Evolutionary conservation across 2,113 vertebrate genomes (phyloP).

Genomic region (Myiozetetes cayanensis): DNA sequence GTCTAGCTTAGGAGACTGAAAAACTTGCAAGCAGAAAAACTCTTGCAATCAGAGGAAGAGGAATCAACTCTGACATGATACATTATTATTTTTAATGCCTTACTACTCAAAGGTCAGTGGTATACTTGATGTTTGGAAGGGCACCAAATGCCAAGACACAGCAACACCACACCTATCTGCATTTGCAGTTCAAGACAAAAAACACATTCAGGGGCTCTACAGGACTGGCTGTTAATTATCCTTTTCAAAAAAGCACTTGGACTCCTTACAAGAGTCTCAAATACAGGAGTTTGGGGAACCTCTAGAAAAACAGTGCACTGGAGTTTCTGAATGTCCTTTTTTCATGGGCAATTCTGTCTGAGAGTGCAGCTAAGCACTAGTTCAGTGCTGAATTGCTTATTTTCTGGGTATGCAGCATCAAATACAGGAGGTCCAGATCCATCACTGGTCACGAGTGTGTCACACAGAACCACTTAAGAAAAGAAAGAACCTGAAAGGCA

Average conservation of each 20-base stretch:
- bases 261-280: not conserved
- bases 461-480: not conserved
- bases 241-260: not conserved
- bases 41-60: not conserved
- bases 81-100: not conserved
- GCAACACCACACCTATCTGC: not conserved
- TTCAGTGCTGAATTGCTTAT: not conserved
- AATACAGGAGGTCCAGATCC: not conserved
- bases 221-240: not conserved
- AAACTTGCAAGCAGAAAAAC: not conserved
- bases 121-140: not conserved
- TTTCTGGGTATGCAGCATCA: not conserved
- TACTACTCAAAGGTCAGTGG: not conserved
- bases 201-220: not conserved
- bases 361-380: not conserved
- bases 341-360: not conserved
- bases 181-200: not conserved
- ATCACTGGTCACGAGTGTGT: not conserved
- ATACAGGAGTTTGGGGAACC: not conserved
- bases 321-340: not conserved
- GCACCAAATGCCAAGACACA: not conserved
- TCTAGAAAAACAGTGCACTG: not conserved
- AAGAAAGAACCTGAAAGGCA: not conserved
- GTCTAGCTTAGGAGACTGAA: not conserved
- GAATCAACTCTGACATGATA: not conserved